These are phyloP conservation scores for Tuberolachnus salignus DNA, from an alignment of 2,888 invertebrate genomes.

Conservation along the genomic window DNA sequence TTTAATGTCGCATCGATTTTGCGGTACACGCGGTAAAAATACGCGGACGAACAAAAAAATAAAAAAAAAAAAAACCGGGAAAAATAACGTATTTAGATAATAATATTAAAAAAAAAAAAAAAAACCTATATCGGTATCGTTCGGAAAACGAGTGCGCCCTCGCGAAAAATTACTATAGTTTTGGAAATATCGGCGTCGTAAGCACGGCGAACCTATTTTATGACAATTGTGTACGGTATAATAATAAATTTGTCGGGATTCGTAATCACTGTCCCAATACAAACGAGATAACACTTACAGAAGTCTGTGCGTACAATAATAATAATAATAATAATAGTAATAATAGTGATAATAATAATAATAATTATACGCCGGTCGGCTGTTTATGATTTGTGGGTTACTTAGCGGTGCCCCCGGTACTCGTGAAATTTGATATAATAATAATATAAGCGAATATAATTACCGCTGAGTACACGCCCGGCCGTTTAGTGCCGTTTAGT, in stretches of 20 bases:
- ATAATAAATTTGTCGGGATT: too few species aligned
- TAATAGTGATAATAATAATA: not conserved
- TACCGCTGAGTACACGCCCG: not conserved
- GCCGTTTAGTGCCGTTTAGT: not conserved
- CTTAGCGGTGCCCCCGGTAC: not conserved
- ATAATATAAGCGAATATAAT: not conserved
- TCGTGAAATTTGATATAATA: not conserved
- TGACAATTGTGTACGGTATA: too few species aligned
- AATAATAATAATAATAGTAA: too few species aligned
- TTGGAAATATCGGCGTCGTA: too few species aligned
- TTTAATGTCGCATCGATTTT: constrained; percentile 19
- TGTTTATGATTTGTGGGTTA: not conserved
- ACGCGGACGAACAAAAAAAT: not conserved
- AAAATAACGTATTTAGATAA: not conserved
- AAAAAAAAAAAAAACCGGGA: too few species aligned
- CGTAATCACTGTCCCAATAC: too few species aligned
- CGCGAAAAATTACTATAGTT: too few species aligned
- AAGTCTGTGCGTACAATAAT: too few species aligned
- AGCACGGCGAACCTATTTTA: too few species aligned
- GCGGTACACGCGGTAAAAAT: not conserved
- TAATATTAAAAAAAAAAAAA: too few species aligned
- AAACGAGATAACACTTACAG: too few species aligned
- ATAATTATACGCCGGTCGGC: not conserved
- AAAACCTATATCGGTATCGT: not conserved
- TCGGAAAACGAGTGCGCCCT: too few species aligned